These are phyloP conservation scores for Hippopotamyrus pictus DNA, from an alignment of 2,797 vertebrate species.

Conservation along the genomic window DNA sequence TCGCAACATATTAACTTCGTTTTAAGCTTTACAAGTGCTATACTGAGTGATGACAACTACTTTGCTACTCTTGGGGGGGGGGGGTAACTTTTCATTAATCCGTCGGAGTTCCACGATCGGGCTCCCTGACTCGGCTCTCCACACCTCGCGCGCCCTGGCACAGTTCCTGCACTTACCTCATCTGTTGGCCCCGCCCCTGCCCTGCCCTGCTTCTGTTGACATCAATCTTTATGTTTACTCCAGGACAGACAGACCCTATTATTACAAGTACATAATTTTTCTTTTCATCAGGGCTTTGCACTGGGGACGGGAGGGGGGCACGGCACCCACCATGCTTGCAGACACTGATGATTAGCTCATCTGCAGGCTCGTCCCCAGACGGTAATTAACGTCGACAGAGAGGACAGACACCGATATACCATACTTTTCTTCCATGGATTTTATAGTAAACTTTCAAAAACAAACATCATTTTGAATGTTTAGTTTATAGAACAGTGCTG, in stretches of 20 bases:
- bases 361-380: slow-evolving; percentile 8
- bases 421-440: not conserved
- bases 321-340: slow-evolving; percentile 20
- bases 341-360: not conserved
- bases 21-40: not conserved
- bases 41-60: not conserved
- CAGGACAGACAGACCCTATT: not conserved
- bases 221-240: slow-evolving; percentile 2
- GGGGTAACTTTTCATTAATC: not conserved
- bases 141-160: slow-evolving; percentile 5
- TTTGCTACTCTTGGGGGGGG: not conserved
- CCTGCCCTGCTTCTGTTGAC: slow-evolving; percentile 12
- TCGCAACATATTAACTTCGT: not conserved
- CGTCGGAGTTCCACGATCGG: not conserved
- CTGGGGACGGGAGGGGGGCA: slow-evolving; percentile 1
- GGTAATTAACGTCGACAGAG: not conserved
- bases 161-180: slow-evolving; percentile 23
- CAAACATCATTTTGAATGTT: not conserved
- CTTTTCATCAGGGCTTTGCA: not conserved
- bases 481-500: not conserved
- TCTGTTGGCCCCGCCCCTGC: not conserved
- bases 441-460: not conserved
- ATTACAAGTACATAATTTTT: not conserved
- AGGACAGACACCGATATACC: not conserved
- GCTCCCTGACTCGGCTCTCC: not conserved